These are phyloP conservation scores for Phenganax marumi DNA, from an alignment of 92 coral and sea anemone genomes.

Conservation along the genomic window DNA sequence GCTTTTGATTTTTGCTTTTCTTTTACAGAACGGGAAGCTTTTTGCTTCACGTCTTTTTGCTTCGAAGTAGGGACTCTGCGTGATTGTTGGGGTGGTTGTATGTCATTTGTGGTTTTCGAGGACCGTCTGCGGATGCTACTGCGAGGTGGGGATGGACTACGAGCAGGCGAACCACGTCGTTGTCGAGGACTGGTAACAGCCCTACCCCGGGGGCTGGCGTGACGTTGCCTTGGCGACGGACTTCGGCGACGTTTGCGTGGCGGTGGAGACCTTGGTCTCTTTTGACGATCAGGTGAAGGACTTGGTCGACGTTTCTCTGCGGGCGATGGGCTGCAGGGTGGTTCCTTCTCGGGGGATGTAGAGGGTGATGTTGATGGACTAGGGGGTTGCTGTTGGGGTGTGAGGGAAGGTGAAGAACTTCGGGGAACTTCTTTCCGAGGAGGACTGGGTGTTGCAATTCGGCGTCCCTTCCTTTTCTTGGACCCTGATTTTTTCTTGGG, in stretches of 20 bases:
- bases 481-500: slow-evolving; percentile 20
- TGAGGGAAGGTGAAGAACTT: slow-evolving; percentile 37
- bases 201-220: slow-evolving; percentile 19
- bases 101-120: background rate
- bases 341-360: slow-evolving; percentile 16
- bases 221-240: slow-evolving; percentile 48
- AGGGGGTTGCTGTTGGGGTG: slow-evolving; percentile 39
- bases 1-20: slow-evolving; percentile 1
- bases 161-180: slow-evolving; percentile 35
- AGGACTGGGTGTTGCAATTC: slow-evolving; percentile 32
- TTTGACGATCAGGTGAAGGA: slow-evolving; percentile 22
- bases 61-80: background rate
- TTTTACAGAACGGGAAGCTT: background rate
- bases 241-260: slow-evolving; percentile 58
- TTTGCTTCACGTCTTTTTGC: background rate
- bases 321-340: slow-evolving; percentile 16
- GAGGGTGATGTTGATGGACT: slow-evolving; percentile 23
- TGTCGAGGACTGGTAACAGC: slow-evolving; percentile 32
- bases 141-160: slow-evolving; percentile 26
- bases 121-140: slow-evolving; percentile 7
- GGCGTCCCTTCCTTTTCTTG: slow-evolving; percentile 14
- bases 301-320: slow-evolving; percentile 1
- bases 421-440: slow-evolving; percentile 25
- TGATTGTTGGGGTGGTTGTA: slow-evolving; percentile 10
- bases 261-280: slow-evolving; percentile 11